Evolutionary conservation across 1,140 invertebrate species (phyloP).

Genomic region (Leguminivora glycinivorella): DNA sequence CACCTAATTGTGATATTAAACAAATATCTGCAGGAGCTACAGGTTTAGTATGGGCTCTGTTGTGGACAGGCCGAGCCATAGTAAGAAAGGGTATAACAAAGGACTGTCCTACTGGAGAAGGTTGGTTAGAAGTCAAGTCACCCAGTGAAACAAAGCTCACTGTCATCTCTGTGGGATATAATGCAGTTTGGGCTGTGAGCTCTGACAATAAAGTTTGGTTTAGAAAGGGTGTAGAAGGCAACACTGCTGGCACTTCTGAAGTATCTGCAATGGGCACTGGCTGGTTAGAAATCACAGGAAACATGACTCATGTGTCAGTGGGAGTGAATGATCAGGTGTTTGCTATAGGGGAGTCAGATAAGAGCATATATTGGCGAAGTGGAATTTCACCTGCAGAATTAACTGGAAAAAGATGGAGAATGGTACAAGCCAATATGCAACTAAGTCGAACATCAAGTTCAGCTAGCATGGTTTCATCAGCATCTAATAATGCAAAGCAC

Average conservation of each 20-base stretch:
- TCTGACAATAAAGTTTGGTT: constrained; percentile 94
- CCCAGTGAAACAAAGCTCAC: constrained; percentile 83
- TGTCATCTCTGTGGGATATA: constrained; percentile 90
- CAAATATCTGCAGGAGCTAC: constrained; percentile 91
- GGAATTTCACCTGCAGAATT: constrained; percentile 88
- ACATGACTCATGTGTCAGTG: constrained; percentile 90
- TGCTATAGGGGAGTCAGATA: constrained; percentile 82
- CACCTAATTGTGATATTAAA: constrained; percentile 87
- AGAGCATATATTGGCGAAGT: constrained; percentile 88
- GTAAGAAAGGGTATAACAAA: constrained; percentile 88
- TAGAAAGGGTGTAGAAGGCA: constrained; percentile 89
- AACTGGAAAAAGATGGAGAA: constrained; percentile 92
- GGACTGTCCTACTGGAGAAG: constrained; percentile 86
- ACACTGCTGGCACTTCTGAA: constrained; percentile 84
- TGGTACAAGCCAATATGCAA: constrained; percentile 87
- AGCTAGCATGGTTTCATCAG: constrained; percentile 76
- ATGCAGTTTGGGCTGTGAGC: constrained; percentile 92
- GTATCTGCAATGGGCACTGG: constrained; percentile 86
- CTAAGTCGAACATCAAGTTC: constrained; percentile 88
- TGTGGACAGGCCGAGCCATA: constrained; percentile 89
- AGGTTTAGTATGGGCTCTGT: constrained; percentile 91
- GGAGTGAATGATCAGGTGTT: constrained; percentile 91
- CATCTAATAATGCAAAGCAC: constrained; percentile 68
- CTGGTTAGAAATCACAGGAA: constrained; percentile 92
- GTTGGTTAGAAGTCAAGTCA: constrained; percentile 90